Conservation (phyloP, 1,140 invertebrate genomes). For the Sipha flava region DNA sequence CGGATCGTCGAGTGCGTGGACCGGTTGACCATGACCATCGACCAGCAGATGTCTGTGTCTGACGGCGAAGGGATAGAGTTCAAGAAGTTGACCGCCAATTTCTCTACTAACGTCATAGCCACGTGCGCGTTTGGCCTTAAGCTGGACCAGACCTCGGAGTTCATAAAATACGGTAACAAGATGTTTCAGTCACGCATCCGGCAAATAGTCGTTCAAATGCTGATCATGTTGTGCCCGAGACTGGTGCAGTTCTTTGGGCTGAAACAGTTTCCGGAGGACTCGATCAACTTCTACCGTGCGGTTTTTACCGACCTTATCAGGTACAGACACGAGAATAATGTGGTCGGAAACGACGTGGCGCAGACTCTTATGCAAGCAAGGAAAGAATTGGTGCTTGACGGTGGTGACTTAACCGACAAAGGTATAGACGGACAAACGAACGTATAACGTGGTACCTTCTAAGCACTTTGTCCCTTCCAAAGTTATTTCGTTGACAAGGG, state of each 20-base stretch:
- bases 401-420: background rate
- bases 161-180: conserved; percentile 41
- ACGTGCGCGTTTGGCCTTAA: conserved; percentile 18
- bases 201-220: background rate
- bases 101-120: conserved; percentile 24
- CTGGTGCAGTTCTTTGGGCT: background rate
- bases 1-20: conserved; percentile 44
- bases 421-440: conserved; percentile 4
- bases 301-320: conserved; percentile 42
- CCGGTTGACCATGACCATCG: conserved; percentile 43
- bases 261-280: background rate
- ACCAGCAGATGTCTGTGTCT: background rate
- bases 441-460: too few species aligned
- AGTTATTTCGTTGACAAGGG: too few species aligned
- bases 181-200: conserved; percentile 33
- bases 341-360: conserved; percentile 48
- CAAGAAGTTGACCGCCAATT: background rate
- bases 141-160: conserved; percentile 43
- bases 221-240: background rate
- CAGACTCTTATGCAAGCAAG: conserved; percentile 46
- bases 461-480: too few species aligned
- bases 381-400: background rate
- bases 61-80: background rate
- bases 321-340: conserved; percentile 45
- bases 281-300: conserved; percentile 38